These are phyloP conservation scores for Cheirogaleus major DNA, from an alignment of 2,797 vertebrate genomes.

Conservation along the genomic window DNA sequence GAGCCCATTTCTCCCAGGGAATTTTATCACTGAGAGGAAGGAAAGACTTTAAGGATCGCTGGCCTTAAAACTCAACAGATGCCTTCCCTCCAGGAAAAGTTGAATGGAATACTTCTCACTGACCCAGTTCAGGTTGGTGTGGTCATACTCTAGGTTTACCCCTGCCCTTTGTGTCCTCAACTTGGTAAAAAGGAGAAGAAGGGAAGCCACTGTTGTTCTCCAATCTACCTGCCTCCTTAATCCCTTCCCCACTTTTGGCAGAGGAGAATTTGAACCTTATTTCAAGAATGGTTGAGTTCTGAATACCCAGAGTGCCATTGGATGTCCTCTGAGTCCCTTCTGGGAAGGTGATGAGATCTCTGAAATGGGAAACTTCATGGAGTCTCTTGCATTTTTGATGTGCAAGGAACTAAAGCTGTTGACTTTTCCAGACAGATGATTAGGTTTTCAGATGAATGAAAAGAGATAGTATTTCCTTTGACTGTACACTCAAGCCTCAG, in stretches of 20 bases:
- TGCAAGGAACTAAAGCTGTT: neutral
- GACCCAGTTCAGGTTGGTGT: neutral
- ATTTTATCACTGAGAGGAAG: neutral
- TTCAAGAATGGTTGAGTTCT: neutral
- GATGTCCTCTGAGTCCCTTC: neutral
- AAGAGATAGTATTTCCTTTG: neutral
- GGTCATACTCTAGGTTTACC: neutral
- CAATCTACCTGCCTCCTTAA: neutral
- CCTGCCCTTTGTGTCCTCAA: neutral
- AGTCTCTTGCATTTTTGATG: conserved; percentile 7
- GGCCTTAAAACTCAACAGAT: neutral
- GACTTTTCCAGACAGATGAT: neutral
- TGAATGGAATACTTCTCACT: neutral
- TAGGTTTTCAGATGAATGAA: conserved; percentile 31
- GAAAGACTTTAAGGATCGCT: neutral
- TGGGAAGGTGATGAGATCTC: neutral
- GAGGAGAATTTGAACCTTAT: neutral
- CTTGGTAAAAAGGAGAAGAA: neutral
- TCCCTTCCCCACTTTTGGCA: neutral
- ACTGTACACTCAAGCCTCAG: neutral
- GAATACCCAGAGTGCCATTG: neutral
- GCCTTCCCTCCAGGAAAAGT: neutral
- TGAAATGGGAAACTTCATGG: neutral
- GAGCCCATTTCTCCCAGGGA: neutral
- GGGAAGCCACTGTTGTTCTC: neutral